phyloP scores from a whole-genome alignment of 2,797 vertebrate species.

The Pseudopleuronectes americanus region DNA sequence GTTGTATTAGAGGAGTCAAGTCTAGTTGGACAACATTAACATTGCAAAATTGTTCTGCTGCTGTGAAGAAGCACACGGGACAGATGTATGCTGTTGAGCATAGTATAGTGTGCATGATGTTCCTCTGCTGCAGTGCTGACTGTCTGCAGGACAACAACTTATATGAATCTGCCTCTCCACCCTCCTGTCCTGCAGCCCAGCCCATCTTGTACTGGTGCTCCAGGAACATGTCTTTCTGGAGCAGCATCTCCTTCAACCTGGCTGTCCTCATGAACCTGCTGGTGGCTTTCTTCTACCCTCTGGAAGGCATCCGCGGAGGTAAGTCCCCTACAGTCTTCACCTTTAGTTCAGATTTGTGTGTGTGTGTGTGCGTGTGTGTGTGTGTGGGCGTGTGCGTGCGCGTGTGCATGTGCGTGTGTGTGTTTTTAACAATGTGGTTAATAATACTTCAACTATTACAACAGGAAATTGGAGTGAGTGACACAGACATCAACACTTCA shows the following conservation, averaged over 20 bases:
- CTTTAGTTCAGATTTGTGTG: no score
- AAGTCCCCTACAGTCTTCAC: constrained; percentile 50
- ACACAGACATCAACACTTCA: constrained; percentile 24
- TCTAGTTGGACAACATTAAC: not conserved
- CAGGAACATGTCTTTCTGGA: constrained; percentile 99
- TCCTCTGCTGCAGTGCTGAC: not conserved
- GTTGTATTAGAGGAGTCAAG: not conserved
- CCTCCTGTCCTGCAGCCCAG: constrained; percentile 85
- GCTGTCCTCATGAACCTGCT: constrained; percentile 99
- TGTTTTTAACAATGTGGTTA: constrained; percentile 16
- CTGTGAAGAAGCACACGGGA: not conserved
- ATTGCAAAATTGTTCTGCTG: not conserved
- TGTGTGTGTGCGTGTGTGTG: not conserved
- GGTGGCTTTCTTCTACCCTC: constrained; percentile 97
- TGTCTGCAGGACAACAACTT: constrained; percentile 15
- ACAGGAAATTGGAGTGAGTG: constrained; percentile 40
- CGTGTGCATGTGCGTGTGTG: no score
- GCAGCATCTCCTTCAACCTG: constrained; percentile 98
- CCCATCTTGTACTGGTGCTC: constrained; percentile 98
- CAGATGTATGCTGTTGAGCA: not conserved
- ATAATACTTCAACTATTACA: constrained; percentile 25
- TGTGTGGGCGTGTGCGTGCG: not conserved
- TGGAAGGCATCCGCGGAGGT: constrained; percentile 94
- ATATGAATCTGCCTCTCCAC: constrained; percentile 26
- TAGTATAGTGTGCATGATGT: no score